Base-by-base conservation (phyloP, 1,140 invertebrate species). In the Diuraphis noxia region DNA sequence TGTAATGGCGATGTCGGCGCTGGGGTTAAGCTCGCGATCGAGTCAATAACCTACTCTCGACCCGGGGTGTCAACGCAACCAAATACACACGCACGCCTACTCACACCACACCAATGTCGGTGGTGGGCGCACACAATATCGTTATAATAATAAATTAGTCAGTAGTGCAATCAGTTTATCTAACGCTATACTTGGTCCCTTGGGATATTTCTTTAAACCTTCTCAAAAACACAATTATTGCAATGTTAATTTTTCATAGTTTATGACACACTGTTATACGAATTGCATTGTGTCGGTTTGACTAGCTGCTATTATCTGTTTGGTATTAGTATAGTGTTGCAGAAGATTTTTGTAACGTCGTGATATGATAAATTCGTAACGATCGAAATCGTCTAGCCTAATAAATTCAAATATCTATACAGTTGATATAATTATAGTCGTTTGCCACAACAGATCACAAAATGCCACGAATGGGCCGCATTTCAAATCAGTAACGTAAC, bases 31-130 rank as follows among this genome's bases (percentile, higher is more conserved):
- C 82, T 21, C 30, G 21, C 82, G 30, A 34, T 34, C 43, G 21
- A 49, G 85, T 86, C 85, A 86, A 86, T 86, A 86, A 86, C 85
- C 85, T 2, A 86, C 84, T 86, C n/a, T 86, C 84, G 84, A 86
- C 43, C 84, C 84, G 41, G 85, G 85, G 85, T 43, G 46, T 49
- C 85, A 36, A 86, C 91, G 52, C 92, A 82, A 81, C 85, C 82
- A 88, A 81, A 91, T 36, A 87, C 49, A 91, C 92, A 91, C 85
- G 92, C 82, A 77, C 72, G 56, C 88, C 91, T 77, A 91, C 86
- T 86, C 84, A 72, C 82, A 79, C 84, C 82, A 79, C 84, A 49
- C 88, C 40, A 25, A 9, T 41, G 38, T 82, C 23, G 38, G 3
- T 41, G 38, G 25, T 41, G 38, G 25, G 38, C 81, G 81, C 23